Conservation (phyloP, 1,140 invertebrate genomes). For the Agrypnia vestita region DNA sequence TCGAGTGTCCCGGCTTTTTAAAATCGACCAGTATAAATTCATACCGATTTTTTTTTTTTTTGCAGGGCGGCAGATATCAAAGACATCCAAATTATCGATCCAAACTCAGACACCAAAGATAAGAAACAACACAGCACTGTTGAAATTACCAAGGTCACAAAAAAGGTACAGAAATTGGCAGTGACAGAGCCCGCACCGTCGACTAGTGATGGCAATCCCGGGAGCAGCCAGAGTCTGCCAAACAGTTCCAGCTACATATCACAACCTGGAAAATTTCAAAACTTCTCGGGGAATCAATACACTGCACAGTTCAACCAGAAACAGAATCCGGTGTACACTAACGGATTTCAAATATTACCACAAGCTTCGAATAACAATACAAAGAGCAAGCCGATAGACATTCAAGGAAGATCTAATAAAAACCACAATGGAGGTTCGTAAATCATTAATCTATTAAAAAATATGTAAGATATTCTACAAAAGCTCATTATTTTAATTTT, state of each 20-base stretch:
- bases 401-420: constrained; percentile 54
- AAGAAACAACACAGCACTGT: constrained; percentile 70
- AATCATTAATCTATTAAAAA: neutral
- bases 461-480: too few relatives aligned
- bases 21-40: too few relatives aligned
- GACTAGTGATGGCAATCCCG: constrained; percentile 28
- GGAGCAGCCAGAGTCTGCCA: constrained; percentile 48
- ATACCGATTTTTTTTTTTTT: constrained; percentile 31
- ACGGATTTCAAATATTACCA: constrained; percentile 34
- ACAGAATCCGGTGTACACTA: constrained; percentile 46
- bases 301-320: constrained; percentile 51
- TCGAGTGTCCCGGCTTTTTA: too few relatives aligned
- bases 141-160: constrained; percentile 65
- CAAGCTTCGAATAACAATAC: constrained; percentile 39
- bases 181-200: constrained; percentile 29
- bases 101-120: constrained; percentile 54
- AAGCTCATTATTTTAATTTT: too few relatives aligned
- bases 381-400: constrained; percentile 58
- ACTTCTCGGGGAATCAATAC: constrained; percentile 40
- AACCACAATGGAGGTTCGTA: constrained; percentile 44
- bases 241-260: constrained; percentile 35
- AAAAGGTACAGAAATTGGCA: constrained; percentile 62
- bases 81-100: constrained; percentile 69
- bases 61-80: constrained; percentile 70
- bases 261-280: constrained; percentile 44